These are phyloP conservation scores for Drosophila recens DNA, from an alignment of 2,888 invertebrate genomes.

Conservation along the genomic window DNA sequence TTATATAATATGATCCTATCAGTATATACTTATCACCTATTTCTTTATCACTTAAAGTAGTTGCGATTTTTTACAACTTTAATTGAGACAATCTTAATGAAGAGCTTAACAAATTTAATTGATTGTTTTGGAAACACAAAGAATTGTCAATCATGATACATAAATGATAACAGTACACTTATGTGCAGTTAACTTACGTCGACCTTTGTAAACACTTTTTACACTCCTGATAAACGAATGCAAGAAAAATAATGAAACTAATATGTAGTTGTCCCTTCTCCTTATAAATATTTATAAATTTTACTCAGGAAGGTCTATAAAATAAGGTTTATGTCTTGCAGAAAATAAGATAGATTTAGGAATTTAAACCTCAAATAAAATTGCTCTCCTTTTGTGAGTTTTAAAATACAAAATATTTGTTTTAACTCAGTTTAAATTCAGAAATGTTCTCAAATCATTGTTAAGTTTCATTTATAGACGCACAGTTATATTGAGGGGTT, in stretches of 20 bases:
- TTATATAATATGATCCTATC: slow-evolving; percentile 4
- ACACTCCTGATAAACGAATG: background rate
- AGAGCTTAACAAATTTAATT: slow-evolving; percentile 3
- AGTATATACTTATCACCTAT: background rate
- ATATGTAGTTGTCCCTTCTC: background rate
- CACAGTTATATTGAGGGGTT: background rate
- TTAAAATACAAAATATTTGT: too few relatives aligned
- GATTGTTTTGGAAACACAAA: background rate
- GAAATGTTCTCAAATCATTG: background rate
- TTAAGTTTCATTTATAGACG: too few relatives aligned
- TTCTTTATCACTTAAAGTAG: slow-evolving; percentile 5
- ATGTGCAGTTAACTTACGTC: background rate
- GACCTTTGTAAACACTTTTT: background rate
- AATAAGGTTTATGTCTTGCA: too few relatives aligned
- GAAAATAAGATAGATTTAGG: too few relatives aligned
- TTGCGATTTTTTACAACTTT: background rate
- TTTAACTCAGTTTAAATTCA: too few relatives aligned
- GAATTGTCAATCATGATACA: background rate
- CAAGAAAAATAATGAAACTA: background rate
- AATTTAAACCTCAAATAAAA: background rate
- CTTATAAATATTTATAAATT: background rate
- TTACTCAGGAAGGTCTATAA: too few relatives aligned
- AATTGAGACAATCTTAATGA: slow-evolving; percentile 2
- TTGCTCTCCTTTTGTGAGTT: too few relatives aligned
- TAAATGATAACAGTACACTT: background rate